Conservation (phyloP, 64 coral and sea anemone genomes). For the Porites australiensis region DNA sequence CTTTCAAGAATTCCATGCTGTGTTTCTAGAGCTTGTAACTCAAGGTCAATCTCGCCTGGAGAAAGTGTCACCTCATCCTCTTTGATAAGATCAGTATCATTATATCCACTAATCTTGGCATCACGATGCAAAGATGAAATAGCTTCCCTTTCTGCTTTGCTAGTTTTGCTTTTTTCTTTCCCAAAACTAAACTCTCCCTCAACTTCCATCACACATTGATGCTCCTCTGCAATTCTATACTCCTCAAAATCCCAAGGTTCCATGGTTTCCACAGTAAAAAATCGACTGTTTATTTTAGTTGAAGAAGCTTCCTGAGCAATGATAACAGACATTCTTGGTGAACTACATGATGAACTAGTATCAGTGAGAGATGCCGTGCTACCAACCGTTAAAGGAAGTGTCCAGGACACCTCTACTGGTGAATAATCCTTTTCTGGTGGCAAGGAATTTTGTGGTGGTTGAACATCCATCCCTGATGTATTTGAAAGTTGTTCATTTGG, state of each 20-base stretch:
- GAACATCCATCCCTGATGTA: neutral
- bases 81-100: conserved; percentile 62
- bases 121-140: conserved; percentile 69
- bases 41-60: conserved; percentile 71
- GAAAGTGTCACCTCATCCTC: conserved; percentile 86
- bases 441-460: neutral
- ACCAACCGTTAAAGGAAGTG: conserved; percentile 18
- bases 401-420: conserved; percentile 4
- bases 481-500: neutral
- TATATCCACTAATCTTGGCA: conserved; percentile 13
- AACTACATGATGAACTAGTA: conserved; percentile 65
- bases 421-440: conserved; percentile 20
- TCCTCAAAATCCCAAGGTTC: conserved; percentile 45
- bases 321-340: conserved; percentile 90
- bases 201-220: conserved; percentile 72
- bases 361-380: conserved; percentile 53
- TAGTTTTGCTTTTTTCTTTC: conserved; percentile 61
- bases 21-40: conserved; percentile 71
- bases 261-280: conserved; percentile 89
- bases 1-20: conserved; percentile 69
- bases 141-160: conserved; percentile 76
- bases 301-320: conserved; percentile 90
- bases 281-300: conserved; percentile 93
- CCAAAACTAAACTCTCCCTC: conserved; percentile 87
- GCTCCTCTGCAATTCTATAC: conserved; percentile 36